Percentiles rank a stretch among this genome's conserved stretches.
Conservation (phyloP, 2,888 invertebrate genomes). For the Amphipyra berbera region DNA sequence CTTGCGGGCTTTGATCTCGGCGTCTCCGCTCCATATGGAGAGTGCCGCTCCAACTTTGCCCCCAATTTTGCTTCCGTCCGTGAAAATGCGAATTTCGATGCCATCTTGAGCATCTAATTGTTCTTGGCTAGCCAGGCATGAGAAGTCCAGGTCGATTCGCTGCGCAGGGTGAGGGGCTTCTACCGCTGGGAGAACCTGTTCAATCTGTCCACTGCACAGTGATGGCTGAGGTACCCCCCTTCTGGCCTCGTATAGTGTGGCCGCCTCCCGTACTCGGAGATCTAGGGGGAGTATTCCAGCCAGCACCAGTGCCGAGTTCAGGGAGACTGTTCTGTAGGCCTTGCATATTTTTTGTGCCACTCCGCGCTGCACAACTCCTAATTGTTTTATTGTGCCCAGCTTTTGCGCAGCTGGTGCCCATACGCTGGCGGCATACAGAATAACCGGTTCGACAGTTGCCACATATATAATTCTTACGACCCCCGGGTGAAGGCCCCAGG, state of each 20-base stretch:
- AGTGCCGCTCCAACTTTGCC: constrained; percentile 4
- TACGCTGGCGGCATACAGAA: background rate
- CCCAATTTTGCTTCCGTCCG: constrained; percentile 7
- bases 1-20: constrained; percentile 1
- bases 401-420: background rate
- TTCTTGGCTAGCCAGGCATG: background rate
- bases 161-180: background rate
- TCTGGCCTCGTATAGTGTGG: background rate
- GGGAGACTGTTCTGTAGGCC: background rate
- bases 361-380: background rate
- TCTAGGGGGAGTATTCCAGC: no score
- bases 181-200: background rate
- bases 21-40: no score
- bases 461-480: background rate
- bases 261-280: background rate
- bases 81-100: background rate
- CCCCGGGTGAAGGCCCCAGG: background rate
- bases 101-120: no score
- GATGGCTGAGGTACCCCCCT: background rate
- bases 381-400: background rate
- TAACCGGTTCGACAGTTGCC: background rate
- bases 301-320: background rate
- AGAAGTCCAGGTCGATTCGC: background rate
- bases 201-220: background rate
- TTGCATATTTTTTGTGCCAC: background rate